phyloP scores from a whole-genome alignment of 2,888 invertebrate species.

The Coelopa pilipes region DNA sequence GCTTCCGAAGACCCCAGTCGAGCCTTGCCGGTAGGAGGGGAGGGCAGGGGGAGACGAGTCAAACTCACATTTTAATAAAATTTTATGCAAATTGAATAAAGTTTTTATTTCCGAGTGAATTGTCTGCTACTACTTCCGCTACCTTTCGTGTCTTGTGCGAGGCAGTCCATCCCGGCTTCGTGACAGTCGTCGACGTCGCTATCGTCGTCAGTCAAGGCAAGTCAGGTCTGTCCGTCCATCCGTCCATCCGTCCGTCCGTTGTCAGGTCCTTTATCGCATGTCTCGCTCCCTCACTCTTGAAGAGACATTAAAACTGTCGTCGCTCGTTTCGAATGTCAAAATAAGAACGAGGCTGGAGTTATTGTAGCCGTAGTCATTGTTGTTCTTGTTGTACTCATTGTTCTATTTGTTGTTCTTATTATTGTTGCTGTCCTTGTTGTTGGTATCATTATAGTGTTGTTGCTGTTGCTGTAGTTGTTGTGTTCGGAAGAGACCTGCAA shows the following conservation, averaged over 20 bases:
- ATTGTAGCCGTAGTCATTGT: constrained; percentile 4
- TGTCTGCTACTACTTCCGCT: neutral
- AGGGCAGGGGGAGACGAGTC: neutral
- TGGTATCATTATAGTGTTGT: constrained; percentile 5
- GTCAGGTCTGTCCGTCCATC: too few species aligned
- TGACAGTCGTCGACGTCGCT: neutral
- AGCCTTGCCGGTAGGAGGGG: neutral
- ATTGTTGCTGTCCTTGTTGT: neutral
- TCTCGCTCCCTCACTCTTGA: constrained; percentile 32
- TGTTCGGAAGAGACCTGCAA: constrained; percentile 1
- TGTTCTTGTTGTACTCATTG: constrained; percentile 12
- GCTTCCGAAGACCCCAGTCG: too few species aligned
- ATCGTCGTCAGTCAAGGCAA: too few species aligned
- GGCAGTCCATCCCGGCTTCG: neutral
- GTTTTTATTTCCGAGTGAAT: constrained; percentile 15
- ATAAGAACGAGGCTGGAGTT: constrained; percentile 28
- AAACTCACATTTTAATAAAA: constrained; percentile 26
- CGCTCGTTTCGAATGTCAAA: constrained; percentile 42
- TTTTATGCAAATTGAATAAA: constrained; percentile 45
- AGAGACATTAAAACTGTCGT: constrained; percentile 44
- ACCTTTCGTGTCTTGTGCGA: neutral
- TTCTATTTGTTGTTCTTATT: neutral
- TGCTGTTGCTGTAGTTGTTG: neutral
- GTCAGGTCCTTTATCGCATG: too few species aligned
- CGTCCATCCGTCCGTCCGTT: too few species aligned